phyloP scores from a whole-genome alignment of 2,797 vertebrate species.

The Typhlichthys eigenmanni region DNA sequence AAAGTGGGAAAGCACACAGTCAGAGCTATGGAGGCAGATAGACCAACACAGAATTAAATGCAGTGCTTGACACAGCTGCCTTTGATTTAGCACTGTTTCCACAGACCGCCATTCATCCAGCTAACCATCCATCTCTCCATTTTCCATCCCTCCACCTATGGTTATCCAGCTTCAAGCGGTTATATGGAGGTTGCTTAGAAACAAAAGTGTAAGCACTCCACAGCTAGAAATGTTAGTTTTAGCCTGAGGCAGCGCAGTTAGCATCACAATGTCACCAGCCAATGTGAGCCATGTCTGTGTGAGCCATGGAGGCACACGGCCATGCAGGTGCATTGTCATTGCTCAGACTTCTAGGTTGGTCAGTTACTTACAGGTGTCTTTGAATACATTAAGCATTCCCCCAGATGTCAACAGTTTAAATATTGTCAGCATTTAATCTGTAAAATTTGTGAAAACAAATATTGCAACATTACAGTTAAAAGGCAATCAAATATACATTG shows the following conservation, averaged over 20 bases:
- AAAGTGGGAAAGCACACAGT: slow-evolving; percentile 3
- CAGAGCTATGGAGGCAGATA: background rate
- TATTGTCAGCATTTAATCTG: too few relatives aligned
- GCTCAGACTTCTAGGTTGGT: too few relatives aligned
- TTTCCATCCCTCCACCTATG: slow-evolving; percentile 8
- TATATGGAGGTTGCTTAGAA: slow-evolving; percentile 57
- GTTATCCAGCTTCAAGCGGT: slow-evolving; percentile 32
- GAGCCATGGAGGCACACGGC: too few relatives aligned
- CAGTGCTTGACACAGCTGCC: background rate
- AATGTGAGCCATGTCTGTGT: background rate
- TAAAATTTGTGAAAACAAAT: too few relatives aligned
- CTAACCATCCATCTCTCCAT: slow-evolving; percentile 23
- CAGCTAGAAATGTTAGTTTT: slow-evolving; percentile 28
- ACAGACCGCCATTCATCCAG: background rate
- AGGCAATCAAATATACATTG: too few relatives aligned
- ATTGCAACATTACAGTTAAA: too few relatives aligned
- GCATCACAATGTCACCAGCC: slow-evolving; percentile 27
- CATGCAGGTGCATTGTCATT: too few relatives aligned
- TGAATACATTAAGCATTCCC: too few relatives aligned
- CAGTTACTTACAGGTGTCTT: too few relatives aligned
- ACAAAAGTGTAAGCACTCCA: slow-evolving; percentile 39
- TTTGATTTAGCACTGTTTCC: too few relatives aligned
- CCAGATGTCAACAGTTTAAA: too few relatives aligned
- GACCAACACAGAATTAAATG: slow-evolving; percentile 9
- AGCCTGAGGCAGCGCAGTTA: slow-evolving; percentile 28